Evolutionary conservation across 2,113 vertebrate species (phyloP).

Genomic region (Ammodytes dubius): DNA sequence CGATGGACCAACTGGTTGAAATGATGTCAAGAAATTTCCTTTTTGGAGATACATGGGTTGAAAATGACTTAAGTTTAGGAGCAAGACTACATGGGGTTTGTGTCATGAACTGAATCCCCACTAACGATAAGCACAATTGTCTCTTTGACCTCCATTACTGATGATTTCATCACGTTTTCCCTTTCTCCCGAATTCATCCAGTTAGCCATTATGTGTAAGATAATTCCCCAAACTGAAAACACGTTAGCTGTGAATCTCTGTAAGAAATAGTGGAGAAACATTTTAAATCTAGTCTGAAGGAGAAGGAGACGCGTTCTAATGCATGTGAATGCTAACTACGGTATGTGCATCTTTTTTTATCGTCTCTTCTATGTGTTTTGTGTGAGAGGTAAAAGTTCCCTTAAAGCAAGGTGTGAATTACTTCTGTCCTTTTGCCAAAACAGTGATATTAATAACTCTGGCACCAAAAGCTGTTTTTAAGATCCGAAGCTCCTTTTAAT

Average conservation of each 20-base stretch:
- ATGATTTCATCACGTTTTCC: slow-evolving; percentile 25
- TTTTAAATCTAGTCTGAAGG: slow-evolving; percentile 78
- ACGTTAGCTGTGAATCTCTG: slow-evolving; percentile 85
- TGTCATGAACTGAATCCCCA: slow-evolving; percentile 50
- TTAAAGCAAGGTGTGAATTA: slow-evolving; percentile 83
- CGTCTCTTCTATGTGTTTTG: slow-evolving; percentile 88
- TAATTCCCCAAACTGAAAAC: slow-evolving; percentile 74
- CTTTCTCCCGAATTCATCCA: slow-evolving; percentile 29
- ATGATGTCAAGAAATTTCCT: slow-evolving; percentile 34
- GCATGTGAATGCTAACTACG: slow-evolving; percentile 92
- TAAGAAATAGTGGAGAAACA: slow-evolving; percentile 82
- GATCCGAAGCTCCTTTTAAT: slow-evolving; percentile 55
- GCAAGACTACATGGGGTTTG: slow-evolving; percentile 41
- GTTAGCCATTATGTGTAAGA: slow-evolving; percentile 79
- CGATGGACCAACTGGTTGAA: slow-evolving; percentile 79
- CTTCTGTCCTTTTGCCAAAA: slow-evolving; percentile 88
- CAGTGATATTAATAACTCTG: slow-evolving; percentile 79
- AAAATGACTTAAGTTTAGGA: slow-evolving; percentile 28
- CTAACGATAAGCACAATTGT: slow-evolving; percentile 78
- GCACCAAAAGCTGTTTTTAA: slow-evolving; percentile 80
- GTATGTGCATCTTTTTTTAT: slow-evolving; percentile 87
- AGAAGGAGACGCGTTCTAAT: slow-evolving; percentile 85
- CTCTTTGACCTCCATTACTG: slow-evolving; percentile 51
- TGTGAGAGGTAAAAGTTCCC: slow-evolving; percentile 88
- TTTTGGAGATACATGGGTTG: slow-evolving; percentile 40